phyloP scores from a whole-genome alignment of 1,140 invertebrate species.

The Rhopalosiphum padi region DNA sequence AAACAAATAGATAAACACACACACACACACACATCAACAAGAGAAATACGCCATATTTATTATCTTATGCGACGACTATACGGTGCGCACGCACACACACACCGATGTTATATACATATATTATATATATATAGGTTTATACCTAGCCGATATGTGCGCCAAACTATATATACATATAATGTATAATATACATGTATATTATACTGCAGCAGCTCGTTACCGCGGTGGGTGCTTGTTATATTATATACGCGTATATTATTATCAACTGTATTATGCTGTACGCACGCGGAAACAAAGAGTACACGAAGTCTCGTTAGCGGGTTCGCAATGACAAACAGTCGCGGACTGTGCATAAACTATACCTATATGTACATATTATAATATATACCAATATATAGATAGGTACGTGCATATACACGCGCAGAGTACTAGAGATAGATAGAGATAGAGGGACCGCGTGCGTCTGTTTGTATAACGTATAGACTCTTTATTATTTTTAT shows the following conservation, averaged over 20 bases:
- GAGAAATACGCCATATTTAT: background rate
- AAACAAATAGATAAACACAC: background rate
- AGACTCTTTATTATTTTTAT: background rate
- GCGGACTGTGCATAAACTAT: background rate
- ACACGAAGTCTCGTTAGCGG: slow-evolving; percentile 55
- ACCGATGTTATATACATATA: background rate
- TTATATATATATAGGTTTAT: background rate
- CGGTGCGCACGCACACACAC: background rate
- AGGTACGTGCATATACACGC: background rate
- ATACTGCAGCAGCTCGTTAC: background rate
- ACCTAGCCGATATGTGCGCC: background rate
- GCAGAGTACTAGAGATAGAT: background rate
- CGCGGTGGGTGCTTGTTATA: background rate
- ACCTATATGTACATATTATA: background rate
- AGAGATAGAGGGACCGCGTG: background rate
- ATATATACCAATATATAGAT: background rate
- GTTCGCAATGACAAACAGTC: slow-evolving; percentile 41
- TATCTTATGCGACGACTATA: background rate
- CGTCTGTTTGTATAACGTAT: background rate
- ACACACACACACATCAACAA: background rate
- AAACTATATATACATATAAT: background rate
- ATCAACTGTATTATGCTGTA: background rate
- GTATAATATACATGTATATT: background rate
- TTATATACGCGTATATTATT: background rate
- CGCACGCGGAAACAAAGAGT: slow-evolving; percentile 49